phyloP scores from a whole-genome alignment of 2,113 vertebrate species.

The Gasterosteus aculeatus region DNA sequence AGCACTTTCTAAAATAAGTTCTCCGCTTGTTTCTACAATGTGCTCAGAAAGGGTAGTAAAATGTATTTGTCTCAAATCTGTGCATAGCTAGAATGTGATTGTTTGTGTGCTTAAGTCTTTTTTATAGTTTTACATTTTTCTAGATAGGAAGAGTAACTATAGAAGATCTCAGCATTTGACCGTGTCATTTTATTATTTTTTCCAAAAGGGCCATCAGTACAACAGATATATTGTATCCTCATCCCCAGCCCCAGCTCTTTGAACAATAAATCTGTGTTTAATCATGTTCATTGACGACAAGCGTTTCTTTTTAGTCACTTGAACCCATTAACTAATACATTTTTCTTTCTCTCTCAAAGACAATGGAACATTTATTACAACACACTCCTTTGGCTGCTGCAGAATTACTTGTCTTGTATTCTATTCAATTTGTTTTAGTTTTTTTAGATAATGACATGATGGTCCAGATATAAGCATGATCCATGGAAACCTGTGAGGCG shows the following conservation, averaged over 20 bases:
- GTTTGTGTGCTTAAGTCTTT: constrained; percentile 36
- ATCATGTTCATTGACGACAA: constrained; percentile 33
- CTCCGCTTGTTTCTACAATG: constrained; percentile 33
- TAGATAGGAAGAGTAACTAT: constrained; percentile 46
- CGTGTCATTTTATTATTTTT: constrained; percentile 46
- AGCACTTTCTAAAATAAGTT: constrained; percentile 28
- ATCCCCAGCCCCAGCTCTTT: constrained; percentile 49
- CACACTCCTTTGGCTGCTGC: background rate
- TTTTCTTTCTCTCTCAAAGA: background rate
- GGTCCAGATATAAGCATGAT: too few relatives aligned
- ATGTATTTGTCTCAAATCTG: constrained; percentile 42
- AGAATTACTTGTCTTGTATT: background rate
- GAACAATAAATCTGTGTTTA: constrained; percentile 78
- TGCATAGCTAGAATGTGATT: constrained; percentile 48
- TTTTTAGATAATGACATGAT: too few relatives aligned
- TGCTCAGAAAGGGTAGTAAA: constrained; percentile 32
- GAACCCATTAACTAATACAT: background rate
- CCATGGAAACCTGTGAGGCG: too few relatives aligned
- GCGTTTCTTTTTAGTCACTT: constrained; percentile 2
- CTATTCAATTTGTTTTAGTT: too few relatives aligned
- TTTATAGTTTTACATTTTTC: constrained; percentile 43
- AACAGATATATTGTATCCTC: constrained; percentile 48
- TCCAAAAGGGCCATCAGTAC: constrained; percentile 56
- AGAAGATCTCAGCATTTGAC: constrained; percentile 42
- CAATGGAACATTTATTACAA: background rate